A percentile compares a stretch with the other conserved stretches of the same genome.
phyloP scores from a whole-genome alignment of 2,113 vertebrate genomes.

The Xiphophorus hellerii region DNA sequence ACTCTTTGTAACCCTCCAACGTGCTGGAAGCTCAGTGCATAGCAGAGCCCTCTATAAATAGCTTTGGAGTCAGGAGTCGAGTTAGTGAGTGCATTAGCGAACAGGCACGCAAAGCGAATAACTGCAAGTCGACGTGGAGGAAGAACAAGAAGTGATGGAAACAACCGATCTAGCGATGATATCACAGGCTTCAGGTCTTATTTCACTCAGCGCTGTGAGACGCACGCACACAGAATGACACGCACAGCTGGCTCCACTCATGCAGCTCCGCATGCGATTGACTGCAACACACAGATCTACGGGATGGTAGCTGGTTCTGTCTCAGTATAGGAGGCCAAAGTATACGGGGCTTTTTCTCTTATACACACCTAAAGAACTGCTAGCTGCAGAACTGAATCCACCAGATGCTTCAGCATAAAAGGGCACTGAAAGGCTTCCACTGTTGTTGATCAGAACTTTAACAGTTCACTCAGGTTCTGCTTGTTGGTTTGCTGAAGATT shows the following conservation, averaged over 20 bases:
- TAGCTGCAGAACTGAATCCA: background rate
- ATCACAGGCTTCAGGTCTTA: conserved; percentile 24
- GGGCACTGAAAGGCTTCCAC: background rate
- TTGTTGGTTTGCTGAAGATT: background rate
- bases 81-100: conserved; percentile 69
- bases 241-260: background rate
- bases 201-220: background rate
- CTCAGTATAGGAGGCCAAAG: background rate
- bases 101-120: conserved; percentile 49
- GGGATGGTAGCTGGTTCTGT: conserved; percentile 1
- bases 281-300: conserved; percentile 2
- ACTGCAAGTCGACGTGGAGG: conserved; percentile 47
- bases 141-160: conserved; percentile 43
- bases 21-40: conserved; percentile 69
- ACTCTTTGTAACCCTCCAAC: conserved; percentile 59
- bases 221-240: background rate
- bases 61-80: conserved; percentile 59
- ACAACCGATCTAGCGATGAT: background rate
- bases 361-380: background rate
- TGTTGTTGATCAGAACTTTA: background rate
- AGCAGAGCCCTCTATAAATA: conserved; percentile 76
- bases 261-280: conserved; percentile 10
- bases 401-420: background rate
- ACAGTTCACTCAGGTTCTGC: background rate
- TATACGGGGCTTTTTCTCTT: background rate